Base-by-base conservation (phyloP, 2,888 invertebrate genomes). In the Torymus auratus region DNA sequence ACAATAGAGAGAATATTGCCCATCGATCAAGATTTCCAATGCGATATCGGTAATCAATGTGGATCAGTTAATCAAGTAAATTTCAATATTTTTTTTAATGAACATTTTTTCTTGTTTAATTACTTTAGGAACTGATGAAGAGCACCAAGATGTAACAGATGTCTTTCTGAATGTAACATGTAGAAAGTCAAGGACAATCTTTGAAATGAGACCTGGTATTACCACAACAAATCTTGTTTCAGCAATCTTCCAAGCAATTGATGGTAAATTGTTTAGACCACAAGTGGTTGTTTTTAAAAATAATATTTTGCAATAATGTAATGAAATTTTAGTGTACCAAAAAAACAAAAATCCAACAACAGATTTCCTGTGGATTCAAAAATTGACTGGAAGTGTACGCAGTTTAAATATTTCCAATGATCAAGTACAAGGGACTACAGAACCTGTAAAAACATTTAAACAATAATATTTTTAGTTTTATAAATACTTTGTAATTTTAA, bases 1-100 rank as follows among this genome's bases (percentile, higher is more conserved):
- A 94, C 95, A 14, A 94, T 97, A 86, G 96, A 96, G 91, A 94
- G 94, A 90, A 94, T 96, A 72, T 93, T 97, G 86, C 96, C 97
- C 41, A 94, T 97, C 78, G 95, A 96, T 91, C 94, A 94, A 86
- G 94, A 94, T 87, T 96, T 97, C 90, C 94, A 94, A 90, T 95
- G 96, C 92, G 94, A 94, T 88, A 94, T 95, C 87, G 94, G 94
- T 92, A 93, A 92, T 60, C 28, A n/a, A 20, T 10, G 53, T 55
- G 11, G 83, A 52, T 41, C 56, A 61, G 17, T 61, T 53, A 52
- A 53, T 17, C 13, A 20, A 41, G 41, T 41, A 41, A 41, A 41
- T 41, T 41, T 41, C 5, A 7, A 41, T 10, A 41, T 41, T 41
- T 41, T 41, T 28, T 41, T 41, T 41, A 7, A 41, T 41, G 7